Evolutionary conservation across 2,797 vertebrate species (phyloP), one percentile per base, ranked within the genome.

Genomic region (Sebastes hubbsi): DNA sequence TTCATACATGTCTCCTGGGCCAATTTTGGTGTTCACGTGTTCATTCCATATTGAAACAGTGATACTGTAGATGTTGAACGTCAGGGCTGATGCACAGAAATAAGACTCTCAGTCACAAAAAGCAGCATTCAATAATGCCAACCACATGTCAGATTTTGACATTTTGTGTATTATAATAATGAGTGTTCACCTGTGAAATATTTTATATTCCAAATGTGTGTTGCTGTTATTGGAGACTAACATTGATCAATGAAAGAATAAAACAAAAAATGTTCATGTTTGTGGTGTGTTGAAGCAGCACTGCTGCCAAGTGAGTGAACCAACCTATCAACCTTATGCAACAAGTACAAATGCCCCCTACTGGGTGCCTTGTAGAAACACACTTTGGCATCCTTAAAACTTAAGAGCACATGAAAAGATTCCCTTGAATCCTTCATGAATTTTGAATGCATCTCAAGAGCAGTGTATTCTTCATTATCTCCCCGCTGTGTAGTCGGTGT

Each of bases 331-430:
- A 60, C 58, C 58, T 75, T 42, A 75, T 69, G 83, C 87, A 87
- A 90, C 85, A 88, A 85, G 76, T 78, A 72, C 63, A 89, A 75
- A 89, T 75, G 61, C 93, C 81, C 84, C 73, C 92, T 89, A 77
- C 89, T 92, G 92, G 83, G 46, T 69, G 52, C 22, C 56, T 60
- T 74, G 60, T 65, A 52, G 72, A 87, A 89, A 58, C 83, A 77
- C 83, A 89, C 8, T 52, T 30, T 24, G 54, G 25, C 69, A 66
- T 64, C 62, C 29, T 68, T 32, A 25, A 49, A 34, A 52, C 3
- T 77, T 78, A 52, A 77, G 49, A 83, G 58, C 52, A 77, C 59
- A 87, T 81, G 72, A 76, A 89, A 82, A 80, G 11, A 79, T 80
- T 76, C 54, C 25, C 49, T 61, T 78, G 59, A 62, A 71, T 82